Percentiles rank a stretch among this genome's conserved stretches.
phyloP scores from a whole-genome alignment of 2,797 vertebrate species.

The Harpagifer antarcticus region DNA sequence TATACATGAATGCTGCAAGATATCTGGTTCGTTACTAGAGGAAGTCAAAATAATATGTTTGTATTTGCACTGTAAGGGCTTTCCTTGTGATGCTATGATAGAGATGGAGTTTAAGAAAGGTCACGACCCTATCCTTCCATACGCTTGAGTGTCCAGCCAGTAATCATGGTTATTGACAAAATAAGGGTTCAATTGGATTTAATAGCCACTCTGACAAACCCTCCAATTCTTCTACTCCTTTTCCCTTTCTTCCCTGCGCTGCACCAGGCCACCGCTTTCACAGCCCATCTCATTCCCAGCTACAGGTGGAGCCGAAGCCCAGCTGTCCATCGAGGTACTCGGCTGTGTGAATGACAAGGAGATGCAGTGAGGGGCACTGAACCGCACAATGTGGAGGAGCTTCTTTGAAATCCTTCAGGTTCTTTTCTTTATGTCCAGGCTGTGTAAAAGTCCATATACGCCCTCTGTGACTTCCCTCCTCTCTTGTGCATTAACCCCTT shows the following conservation, averaged over 20 bases:
- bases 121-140: conserved; percentile 45
- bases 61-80: not conserved
- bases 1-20: not conserved
- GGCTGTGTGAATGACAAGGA: conserved; percentile 81
- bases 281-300: conserved; percentile 71
- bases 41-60: conserved; percentile 9
- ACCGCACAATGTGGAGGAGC: conserved; percentile 77
- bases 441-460: conserved; percentile 79
- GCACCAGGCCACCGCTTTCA: conserved; percentile 66
- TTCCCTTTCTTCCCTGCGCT: conserved; percentile 56
- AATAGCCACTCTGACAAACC: conserved; percentile 63
- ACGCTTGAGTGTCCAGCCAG: conserved; percentile 52
- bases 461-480: conserved; percentile 68
- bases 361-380: conserved; percentile 73
- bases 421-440: conserved; percentile 80
- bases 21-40: not conserved
- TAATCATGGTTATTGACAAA: conserved; percentile 77
- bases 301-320: conserved; percentile 63
- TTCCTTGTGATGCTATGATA: conserved; percentile 14
- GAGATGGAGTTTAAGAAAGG: conserved; percentile 41
- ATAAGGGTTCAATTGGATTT: conserved; percentile 64
- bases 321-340: conserved; percentile 80
- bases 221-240: conserved; percentile 59
- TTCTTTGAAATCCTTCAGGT: conserved; percentile 77
- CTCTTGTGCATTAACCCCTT: conserved; percentile 57